phyloP scores from a whole-genome alignment of 2,113 vertebrate species.

The Hiodon tergisus region DNA sequence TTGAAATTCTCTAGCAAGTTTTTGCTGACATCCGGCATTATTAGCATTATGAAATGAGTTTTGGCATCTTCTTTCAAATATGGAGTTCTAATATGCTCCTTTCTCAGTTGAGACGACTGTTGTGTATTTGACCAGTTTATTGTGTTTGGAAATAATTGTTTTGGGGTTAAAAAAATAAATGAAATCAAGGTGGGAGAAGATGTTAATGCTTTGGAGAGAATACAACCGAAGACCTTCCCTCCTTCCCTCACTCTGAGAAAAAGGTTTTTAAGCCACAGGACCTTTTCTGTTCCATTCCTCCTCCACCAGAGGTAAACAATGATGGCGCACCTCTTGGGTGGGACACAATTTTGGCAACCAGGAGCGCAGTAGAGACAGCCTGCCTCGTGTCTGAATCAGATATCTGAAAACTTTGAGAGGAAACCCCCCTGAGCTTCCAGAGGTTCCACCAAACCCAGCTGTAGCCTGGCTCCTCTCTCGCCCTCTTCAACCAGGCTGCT shows the following conservation, averaged over 20 bases:
- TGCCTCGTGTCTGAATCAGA: constrained; percentile 11
- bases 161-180: background rate
- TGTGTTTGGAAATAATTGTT: background rate
- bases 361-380: background rate
- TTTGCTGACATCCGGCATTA: background rate
- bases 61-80: background rate
- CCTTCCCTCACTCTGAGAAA: background rate
- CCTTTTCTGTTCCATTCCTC: background rate
- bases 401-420: background rate
- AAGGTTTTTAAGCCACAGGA: background rate
- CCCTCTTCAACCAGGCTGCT: too few species aligned
- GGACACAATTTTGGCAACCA: background rate
- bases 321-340: background rate
- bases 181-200: background rate
- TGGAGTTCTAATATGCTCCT: background rate
- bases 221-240: background rate
- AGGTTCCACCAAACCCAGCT: too few species aligned
- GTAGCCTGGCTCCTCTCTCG: too few species aligned
- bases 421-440: background rate
- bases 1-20: constrained; percentile 16
- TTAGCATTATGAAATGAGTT: background rate
- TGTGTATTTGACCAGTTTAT: background rate
- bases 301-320: background rate
- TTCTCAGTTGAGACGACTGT: background rate
- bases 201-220: background rate